Evolutionary conservation across 2,797 vertebrate species (phyloP), one percentile per base, ranked within the genome.

Genomic region (Hemibagrus guttatus): DNA sequence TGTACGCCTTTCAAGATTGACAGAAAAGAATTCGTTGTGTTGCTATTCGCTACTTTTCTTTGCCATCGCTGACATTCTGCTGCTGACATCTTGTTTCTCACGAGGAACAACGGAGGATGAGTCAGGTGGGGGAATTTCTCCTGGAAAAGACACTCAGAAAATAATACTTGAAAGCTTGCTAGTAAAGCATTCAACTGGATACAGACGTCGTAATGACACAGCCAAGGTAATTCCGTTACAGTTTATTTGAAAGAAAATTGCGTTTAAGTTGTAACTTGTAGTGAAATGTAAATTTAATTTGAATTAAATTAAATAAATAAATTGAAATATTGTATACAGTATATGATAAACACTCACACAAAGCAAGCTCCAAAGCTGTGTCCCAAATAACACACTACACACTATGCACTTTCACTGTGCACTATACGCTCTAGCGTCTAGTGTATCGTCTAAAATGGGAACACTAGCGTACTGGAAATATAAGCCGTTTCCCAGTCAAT

Each of bases 41-140:
- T 35, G 78, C 72, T 42, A 21, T 49, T 14, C 5, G 23, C 12
- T n/a, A 52, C n/a, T 26, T 81, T 59, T 82, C 42, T 35, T 46
- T 74, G 68, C 78, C 56, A 81, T 35, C 46, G 59, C 46, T 49
- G 46, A 49, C 46, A 9, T 52, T 56, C 59, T 52, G 58, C 76
- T 19, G 14, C 61, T 56, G 46, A 85, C 46, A 79, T 85, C 28
- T 78, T 56, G 58, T 76, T 85, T 66, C 28, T 49, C 31, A 52
- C 52, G 1, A 56, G 16, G 26, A 74, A 2, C n/a, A 31, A 31
- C 0, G 9, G 52, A 72, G 39, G 35, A 59, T 64, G 66, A 72
- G 54, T 81, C 66, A 72, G 16, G 39, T 59, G 31, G 28, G 14
- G 64, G 49, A 17, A 31, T 76, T 76, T 54, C n/a, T 54, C n/a